Percentiles rank a stretch among this genome's conserved stretches.
phyloP scores from a whole-genome alignment of 2,113 vertebrate genomes.

The Columba livia region DNA sequence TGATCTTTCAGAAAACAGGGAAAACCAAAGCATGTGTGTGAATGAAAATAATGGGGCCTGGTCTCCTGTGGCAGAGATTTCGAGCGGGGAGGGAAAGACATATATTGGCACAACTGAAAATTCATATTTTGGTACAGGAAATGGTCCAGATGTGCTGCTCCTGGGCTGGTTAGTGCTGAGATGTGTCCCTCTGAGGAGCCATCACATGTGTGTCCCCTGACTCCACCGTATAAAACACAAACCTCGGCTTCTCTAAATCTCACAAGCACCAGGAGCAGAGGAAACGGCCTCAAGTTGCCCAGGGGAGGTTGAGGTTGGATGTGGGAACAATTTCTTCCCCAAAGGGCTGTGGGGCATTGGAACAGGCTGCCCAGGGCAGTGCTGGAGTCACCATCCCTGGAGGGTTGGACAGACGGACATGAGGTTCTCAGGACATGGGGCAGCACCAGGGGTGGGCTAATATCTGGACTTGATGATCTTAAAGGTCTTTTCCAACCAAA shows the following conservation, averaged over 20 bases:
- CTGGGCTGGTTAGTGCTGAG: not conserved
- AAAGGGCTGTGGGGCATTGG: no score
- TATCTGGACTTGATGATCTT: no score
- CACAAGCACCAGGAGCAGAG: no score
- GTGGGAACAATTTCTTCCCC: no score
- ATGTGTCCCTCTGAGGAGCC: not conserved
- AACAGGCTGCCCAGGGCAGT: no score
- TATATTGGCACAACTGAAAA: not conserved
- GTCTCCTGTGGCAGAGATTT: not conserved
- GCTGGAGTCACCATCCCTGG: no score
- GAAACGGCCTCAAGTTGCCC: no score
- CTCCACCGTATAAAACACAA: rapidly evolving
- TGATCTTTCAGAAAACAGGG: not conserved
- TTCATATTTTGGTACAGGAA: not conserved
- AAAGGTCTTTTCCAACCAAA: no score
- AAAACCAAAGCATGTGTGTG: not conserved
- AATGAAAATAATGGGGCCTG: not conserved
- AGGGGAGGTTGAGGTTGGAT: no score
- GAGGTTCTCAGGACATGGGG: no score
- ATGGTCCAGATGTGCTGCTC: not conserved
- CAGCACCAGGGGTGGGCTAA: no score
- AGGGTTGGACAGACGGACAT: no score
- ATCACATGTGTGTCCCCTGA: rapidly evolving
- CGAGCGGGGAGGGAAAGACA: rapidly evolving
- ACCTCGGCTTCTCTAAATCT: not conserved